Evolutionary conservation across 2,888 invertebrate species (phyloP).

Genomic region (Aromia moschata): DNA sequence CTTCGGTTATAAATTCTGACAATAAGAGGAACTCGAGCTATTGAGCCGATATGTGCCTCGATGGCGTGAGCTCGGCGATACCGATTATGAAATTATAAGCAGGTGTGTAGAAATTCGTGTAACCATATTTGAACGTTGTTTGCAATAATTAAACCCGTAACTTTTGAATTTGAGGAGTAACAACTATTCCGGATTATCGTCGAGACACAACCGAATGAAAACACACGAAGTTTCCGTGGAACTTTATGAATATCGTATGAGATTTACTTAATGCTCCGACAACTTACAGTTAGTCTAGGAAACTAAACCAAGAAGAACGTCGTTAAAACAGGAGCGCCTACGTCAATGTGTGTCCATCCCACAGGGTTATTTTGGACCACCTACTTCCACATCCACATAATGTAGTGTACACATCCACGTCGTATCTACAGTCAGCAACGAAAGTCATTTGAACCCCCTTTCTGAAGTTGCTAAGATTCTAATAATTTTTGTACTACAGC

Average conservation of each 20-base stretch:
- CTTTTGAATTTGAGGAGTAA: conserved; percentile 9
- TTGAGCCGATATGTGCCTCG: conserved; percentile 6
- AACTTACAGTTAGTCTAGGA: no score
- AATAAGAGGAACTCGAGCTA: conserved; percentile 2
- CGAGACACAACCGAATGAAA: conserved; percentile 12
- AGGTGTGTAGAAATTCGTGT: conserved; percentile 10
- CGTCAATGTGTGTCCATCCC: no score
- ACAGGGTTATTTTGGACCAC: no score
- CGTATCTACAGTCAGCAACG: no score
- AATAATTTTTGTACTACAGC: no score
- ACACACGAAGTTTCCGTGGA: conserved; percentile 14
- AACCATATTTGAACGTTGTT: conserved; percentile 13
- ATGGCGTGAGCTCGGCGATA: neutral
- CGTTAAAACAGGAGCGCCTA: no score
- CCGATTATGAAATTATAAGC: conserved; percentile 9
- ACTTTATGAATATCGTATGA: conserved; percentile 12
- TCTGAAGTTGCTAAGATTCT: no score
- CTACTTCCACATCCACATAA: no score
- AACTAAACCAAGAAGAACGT: no score
- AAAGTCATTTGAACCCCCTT: no score
- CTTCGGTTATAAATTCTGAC: neutral
- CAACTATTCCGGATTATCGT: conserved; percentile 13
- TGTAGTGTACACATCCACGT: no score
- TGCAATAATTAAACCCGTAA: conserved; percentile 18
- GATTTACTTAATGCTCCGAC: conserved; percentile 34